phyloP scores from a whole-genome alignment of 2,888 invertebrate species.

The Acleris laterana region DNA sequence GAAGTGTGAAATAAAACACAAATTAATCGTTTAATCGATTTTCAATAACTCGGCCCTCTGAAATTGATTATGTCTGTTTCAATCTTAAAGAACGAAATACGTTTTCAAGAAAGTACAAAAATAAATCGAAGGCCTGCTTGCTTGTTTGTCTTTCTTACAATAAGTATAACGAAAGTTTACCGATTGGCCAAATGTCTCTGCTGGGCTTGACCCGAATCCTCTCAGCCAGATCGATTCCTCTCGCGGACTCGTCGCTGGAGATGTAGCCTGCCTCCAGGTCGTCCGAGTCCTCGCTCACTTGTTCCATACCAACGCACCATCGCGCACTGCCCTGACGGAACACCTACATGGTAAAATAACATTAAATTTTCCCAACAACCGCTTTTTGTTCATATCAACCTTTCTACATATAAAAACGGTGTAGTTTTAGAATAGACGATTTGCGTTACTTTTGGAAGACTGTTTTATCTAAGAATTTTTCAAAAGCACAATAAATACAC shows the following conservation, averaged over 20 bases:
- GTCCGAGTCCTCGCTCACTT: conserved; percentile 70
- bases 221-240: conserved; percentile 76
- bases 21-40: not conserved
- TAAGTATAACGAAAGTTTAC: conserved; percentile 48
- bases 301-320: conserved; percentile 74
- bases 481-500: not conserved
- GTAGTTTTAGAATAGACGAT: no score
- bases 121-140: no score
- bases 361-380: not conserved
- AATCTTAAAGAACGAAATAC: not conserved
- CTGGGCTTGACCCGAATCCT: conserved; percentile 73
- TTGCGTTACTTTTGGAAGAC: no score
- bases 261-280: conserved; percentile 75
- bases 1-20: conserved; percentile 34
- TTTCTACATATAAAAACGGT: no score
- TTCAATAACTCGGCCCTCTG: not conserved
- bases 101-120: no score
- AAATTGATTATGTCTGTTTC: not conserved
- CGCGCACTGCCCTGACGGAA: conserved; percentile 66
- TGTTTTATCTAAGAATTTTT: not conserved
- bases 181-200: conserved; percentile 77
- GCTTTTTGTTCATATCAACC: not conserved
- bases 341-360: conserved; percentile 50
- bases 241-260: conserved; percentile 83
- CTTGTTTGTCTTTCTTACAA: no score